Evolutionary conservation across 1,140 invertebrate species (phyloP).

Genomic region (Ceratina japonica): DNA sequence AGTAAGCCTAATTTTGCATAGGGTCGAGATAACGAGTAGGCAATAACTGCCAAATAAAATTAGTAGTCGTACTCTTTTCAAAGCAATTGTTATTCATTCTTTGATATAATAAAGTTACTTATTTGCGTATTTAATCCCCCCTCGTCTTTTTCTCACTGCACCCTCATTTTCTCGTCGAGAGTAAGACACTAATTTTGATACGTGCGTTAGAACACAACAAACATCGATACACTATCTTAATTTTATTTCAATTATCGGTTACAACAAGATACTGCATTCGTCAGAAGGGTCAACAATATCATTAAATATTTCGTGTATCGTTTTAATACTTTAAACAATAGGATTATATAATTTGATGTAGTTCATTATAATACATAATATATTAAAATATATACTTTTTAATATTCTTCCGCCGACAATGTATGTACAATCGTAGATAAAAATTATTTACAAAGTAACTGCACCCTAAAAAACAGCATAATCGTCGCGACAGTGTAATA

Average conservation of each 20-base stretch:
- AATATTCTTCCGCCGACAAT: conserved; percentile 72
- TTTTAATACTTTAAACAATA: conserved; percentile 78
- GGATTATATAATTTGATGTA: conserved; percentile 76
- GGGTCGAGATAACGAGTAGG: conserved; percentile 36
- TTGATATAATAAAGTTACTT: conserved; percentile 69
- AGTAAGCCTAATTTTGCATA: conserved; percentile 42
- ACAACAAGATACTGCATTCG: conserved; percentile 77
- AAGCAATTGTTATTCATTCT: conserved; percentile 54
- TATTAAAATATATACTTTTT: conserved; percentile 78
- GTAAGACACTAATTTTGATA: neutral
- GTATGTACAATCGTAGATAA: conserved; percentile 70
- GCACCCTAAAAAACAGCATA: conserved; percentile 70
- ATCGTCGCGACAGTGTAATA: conserved; percentile 60
- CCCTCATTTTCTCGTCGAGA: neutral
- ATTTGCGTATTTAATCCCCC: conserved; percentile 39
- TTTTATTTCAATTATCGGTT: conserved; percentile 76
- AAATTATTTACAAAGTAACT: conserved; percentile 73
- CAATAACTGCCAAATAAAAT: conserved; percentile 41
- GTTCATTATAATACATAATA: conserved; percentile 77
- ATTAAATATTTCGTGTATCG: conserved; percentile 77
- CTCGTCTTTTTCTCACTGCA: conserved; percentile 12
- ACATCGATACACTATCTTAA: conserved; percentile 69
- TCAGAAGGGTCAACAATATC: conserved; percentile 78
- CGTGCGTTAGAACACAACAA: conserved; percentile 17
- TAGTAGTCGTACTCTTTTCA: conserved; percentile 50